Evolutionary conservation across 2,888 invertebrate genomes (phyloP), one percentile per base, ranked within the genome.

Genomic region (Muscina levida): DNA sequence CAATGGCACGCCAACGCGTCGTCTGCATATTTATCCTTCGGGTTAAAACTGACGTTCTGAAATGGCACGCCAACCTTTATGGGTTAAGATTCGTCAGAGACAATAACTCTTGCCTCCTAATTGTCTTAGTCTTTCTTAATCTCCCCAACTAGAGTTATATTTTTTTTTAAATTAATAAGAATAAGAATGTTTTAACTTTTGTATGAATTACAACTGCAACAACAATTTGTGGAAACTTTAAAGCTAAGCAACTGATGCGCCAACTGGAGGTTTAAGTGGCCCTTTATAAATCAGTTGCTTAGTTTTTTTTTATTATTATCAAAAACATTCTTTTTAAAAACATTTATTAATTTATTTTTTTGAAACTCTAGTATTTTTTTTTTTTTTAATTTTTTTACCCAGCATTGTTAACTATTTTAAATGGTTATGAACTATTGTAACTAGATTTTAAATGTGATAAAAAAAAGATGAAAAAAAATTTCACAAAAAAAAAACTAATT

Each of bases 1-100:
- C 87, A 84, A 83, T 88, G 88, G 87, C 86, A 86, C 85, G 86
- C 80, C 80, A 83, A 84, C 8, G 0, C 15, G 6, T 26, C 31
- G 3, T 48, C 46, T 65, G 59, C 5, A 39, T n/a, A n/a, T n/a
- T n/a, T n/a, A 66, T 76, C 62, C 66, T 59, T 39, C 13, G 13
- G 57, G 39, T 39, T 51, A 56, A 56, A 68, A n/a, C 42, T 22
- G 22, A 19, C 10, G 39, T 10, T 1, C 1, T 42, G 57, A 48
- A 46, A 22, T 67, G 82, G 76, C 67, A 82, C 72, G 76, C 76
- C 82, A 68, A 57, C 15, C 11, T 22, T 15, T 2, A 19, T 10
- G 44, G 66, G 57, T 75, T 79, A 79, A 31, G 66, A 73, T 71
- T 79, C 42, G 82, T 71, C 59, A 31, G 26, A 10, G 53, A 39